phyloP scores from a whole-genome alignment of 2,797 vertebrate genomes.

The Sus cebifrons region DNA sequence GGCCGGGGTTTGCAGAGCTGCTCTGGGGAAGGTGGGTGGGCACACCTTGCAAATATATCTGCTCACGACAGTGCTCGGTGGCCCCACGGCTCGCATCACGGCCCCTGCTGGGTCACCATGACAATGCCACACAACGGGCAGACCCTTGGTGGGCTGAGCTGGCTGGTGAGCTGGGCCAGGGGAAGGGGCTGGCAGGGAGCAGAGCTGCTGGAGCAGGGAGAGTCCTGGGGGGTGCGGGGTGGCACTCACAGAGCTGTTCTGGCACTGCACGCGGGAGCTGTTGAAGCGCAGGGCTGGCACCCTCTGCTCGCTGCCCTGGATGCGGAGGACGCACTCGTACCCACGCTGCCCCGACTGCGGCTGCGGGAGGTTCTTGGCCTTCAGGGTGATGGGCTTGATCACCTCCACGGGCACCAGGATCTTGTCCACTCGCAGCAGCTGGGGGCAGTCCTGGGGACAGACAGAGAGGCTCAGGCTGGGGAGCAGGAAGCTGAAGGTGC shows the following conservation, averaged over 20 bases:
- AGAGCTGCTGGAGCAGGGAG: rapidly evolving
- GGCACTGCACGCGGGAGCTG: conserved; percentile 99
- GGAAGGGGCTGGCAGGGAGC: background rate
- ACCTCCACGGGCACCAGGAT: conserved; percentile 98
- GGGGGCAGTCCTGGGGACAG: conserved; percentile 95
- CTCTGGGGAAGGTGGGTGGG: background rate
- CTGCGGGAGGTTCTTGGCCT: conserved; percentile 98
- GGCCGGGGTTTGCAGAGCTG: background rate
- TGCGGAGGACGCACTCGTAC: conserved; percentile 97
- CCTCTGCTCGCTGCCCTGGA: conserved; percentile 96
- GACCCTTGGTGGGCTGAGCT: too few species aligned
- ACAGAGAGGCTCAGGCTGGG: conserved; percentile 21
- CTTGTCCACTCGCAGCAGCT: conserved; percentile 95
- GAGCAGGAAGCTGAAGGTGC: background rate
- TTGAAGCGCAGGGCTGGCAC: conserved; percentile 98
- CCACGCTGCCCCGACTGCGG: conserved; percentile 98
- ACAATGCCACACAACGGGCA: background rate
- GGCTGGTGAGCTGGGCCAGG: too few species aligned
- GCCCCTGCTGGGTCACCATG: background rate
- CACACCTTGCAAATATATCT: background rate
- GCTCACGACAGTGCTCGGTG: background rate
- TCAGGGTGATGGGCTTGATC: conserved; percentile 97
- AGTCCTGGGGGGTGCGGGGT: rapidly evolving
- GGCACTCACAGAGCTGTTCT: conserved; percentile 97
- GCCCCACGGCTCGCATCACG: background rate